Evolutionary conservation across 2,113 vertebrate genomes (phyloP).

Genomic region (Todiramphus chloris): DNA sequence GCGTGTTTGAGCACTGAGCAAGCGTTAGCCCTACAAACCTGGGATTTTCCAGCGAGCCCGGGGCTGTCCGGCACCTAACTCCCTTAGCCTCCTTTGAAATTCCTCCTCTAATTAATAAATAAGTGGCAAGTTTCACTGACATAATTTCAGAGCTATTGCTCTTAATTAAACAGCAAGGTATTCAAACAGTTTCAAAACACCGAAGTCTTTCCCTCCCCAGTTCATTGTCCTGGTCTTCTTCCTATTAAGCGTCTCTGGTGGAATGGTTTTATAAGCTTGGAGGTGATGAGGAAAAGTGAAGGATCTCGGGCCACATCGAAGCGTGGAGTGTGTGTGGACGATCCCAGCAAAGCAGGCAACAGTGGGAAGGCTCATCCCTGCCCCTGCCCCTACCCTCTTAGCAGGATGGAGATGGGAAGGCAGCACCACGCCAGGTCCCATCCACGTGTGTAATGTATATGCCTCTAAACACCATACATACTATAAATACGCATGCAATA

Average conservation of each 20-base stretch:
- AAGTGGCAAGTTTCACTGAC: slow-evolving; percentile 52
- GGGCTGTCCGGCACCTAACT: slow-evolving; percentile 32
- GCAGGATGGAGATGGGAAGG: background rate
- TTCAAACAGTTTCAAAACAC: slow-evolving; percentile 5
- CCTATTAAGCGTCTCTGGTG: background rate
- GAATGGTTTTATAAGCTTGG: background rate
- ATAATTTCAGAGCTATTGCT: slow-evolving; percentile 51
- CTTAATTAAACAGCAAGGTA: slow-evolving; percentile 47
- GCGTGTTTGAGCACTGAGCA: slow-evolving; percentile 15
- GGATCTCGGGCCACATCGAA: background rate
- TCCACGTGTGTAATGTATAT: rapidly evolving
- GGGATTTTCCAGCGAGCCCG: slow-evolving; percentile 54
- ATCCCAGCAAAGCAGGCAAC: background rate
- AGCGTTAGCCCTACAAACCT: background rate
- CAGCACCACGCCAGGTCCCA: background rate
- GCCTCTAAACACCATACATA: background rate
- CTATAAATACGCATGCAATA: background rate
- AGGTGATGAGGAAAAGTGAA: background rate
- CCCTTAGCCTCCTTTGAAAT: slow-evolving; percentile 29
- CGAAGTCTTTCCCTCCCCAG: background rate
- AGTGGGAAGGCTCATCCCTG: background rate
- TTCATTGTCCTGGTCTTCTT: background rate
- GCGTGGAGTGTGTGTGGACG: rapidly evolving
- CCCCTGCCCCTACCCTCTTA: background rate
- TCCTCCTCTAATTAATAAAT: slow-evolving; percentile 57